Evolutionary conservation across 2,797 vertebrate genomes (phyloP).

Genomic region (Clarias platycephalus): DNA sequence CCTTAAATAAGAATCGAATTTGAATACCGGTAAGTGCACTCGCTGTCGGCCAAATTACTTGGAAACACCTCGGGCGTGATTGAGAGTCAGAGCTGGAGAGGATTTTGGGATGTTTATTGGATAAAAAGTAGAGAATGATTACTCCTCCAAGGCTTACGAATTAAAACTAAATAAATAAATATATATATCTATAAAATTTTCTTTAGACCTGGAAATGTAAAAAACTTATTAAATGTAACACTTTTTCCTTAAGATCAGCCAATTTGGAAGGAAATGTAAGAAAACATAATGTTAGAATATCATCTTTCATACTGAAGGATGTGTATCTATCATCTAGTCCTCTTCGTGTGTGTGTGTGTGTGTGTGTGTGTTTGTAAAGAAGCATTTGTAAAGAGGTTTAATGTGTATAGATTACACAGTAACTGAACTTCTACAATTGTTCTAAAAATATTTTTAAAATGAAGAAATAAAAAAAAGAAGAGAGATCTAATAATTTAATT

Average conservation of each 20-base stretch:
- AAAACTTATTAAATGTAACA: neutral
- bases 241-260: neutral
- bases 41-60: neutral
- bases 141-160: neutral
- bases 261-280: neutral
- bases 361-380: neutral
- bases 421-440: neutral
- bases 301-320: neutral
- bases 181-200: neutral
- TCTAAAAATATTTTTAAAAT: neutral
- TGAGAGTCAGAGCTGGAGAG: neutral
- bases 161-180: neutral
- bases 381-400: neutral
- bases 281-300: neutral
- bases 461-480: neutral
- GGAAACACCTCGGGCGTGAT: neutral
- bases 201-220: neutral
- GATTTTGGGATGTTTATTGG: constrained; percentile 9
- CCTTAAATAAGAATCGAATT: neutral
- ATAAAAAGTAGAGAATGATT: neutral
- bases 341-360: neutral
- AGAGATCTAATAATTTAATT: neutral
- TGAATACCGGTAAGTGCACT: neutral
- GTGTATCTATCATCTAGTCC: neutral
- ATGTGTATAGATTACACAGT: neutral